Evolutionary conservation across 2,888 invertebrate species (phyloP), one percentile per base, ranked within the genome.

Genomic region (Eupithecia pulchellata): DNA sequence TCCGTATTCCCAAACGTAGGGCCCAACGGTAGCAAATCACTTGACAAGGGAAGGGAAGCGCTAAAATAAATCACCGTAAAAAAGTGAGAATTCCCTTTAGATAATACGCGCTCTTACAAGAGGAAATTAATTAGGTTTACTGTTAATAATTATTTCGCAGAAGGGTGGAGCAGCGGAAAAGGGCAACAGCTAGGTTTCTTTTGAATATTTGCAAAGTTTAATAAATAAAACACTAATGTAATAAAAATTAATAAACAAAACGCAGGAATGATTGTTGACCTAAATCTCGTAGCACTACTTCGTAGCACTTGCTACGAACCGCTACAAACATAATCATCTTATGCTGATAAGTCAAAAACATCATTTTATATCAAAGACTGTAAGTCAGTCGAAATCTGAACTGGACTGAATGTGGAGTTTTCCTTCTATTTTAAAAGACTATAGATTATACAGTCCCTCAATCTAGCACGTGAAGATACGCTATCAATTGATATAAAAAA

Each of bases 81-180:
- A 82, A 82, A 78, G 78, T 78, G 79, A 71, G 75, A 79, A 78
- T 81, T 79, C 78, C 77, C 70, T 82, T 83, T 78, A 79, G 80
- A 81, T 83, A 84, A 83, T 80, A 75, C 76, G 76, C 78, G 65
- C 77, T 82, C 82, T 84, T 84, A 80, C 78, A 81, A 81, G 81
- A 77, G 80, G 80, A 82, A 88, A 86, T 84, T 87, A 85, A 88
- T 88, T 84, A 86, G 81, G 84, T 85, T 85, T 84, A 79, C 82
- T 85, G 82, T 82, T 86, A 84, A 87, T 87, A 85, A 88, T 87
- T 85, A 87, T 87, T 86, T 87, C 76, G 81, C 79, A 83, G 82
- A 85, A 84, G 85, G 85, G 84, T 84, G 81, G 68, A 71, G 69
- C 42, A 83, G 80, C 75, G 80, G 76, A 68, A 63, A 36, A 36